phyloP scores from a whole-genome alignment of 2,797 vertebrate species.

The Helostoma temminkii region DNA sequence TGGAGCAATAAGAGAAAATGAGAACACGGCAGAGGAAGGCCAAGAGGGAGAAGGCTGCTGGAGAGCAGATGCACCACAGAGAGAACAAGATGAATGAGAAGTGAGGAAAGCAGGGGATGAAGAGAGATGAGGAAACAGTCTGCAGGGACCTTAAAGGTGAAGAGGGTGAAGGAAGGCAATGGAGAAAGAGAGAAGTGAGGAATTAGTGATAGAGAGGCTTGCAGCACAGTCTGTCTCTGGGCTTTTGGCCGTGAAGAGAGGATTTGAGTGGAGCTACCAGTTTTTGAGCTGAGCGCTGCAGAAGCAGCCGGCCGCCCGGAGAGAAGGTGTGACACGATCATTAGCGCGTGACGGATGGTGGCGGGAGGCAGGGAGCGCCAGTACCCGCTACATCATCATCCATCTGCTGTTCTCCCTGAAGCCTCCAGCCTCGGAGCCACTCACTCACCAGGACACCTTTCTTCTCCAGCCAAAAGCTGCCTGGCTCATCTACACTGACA shows the following conservation, averaged over 20 bases:
- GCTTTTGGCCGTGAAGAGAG: conserved; percentile 68
- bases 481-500: conserved; percentile 69
- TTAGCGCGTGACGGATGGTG: conserved; percentile 83
- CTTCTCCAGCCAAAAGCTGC: conserved; percentile 74
- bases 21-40: conserved; percentile 25
- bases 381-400: conserved; percentile 80
- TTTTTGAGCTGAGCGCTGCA: conserved; percentile 83
- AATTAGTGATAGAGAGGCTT: conserved; percentile 66
- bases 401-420: conserved; percentile 79
- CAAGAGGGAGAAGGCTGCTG: conserved; percentile 31
- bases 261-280: conserved; percentile 71
- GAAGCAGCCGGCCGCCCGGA: conserved; percentile 77
- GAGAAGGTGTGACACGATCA: conserved; percentile 84
- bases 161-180: conserved; percentile 58
- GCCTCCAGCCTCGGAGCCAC: conserved; percentile 72
- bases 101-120: conserved; percentile 49
- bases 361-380: conserved; percentile 77
- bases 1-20: conserved; percentile 11
- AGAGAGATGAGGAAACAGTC: conserved; percentile 62
- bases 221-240: conserved; percentile 56
- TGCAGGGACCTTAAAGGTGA: conserved; percentile 74
- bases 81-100: conserved; percentile 59
- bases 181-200: conserved; percentile 51
- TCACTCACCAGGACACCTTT: conserved; percentile 79
- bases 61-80: conserved; percentile 40